phyloP scores from a whole-genome alignment of 92 coral and sea anemone genomes.

The Epizoanthus illoricatus region DNA sequence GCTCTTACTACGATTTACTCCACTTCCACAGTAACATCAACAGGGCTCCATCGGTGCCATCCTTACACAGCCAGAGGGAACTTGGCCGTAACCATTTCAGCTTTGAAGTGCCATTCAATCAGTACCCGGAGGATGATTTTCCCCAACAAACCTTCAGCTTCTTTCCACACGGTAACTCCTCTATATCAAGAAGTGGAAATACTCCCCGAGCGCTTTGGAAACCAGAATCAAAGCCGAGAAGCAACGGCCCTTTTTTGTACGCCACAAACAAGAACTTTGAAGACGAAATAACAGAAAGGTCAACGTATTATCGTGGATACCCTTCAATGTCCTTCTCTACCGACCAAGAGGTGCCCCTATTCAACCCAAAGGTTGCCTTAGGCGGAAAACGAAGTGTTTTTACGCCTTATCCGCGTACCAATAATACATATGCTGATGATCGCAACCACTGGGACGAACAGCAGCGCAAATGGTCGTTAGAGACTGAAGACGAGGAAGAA shows the following conservation, averaged over 20 bases:
- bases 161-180: constrained; percentile 25
- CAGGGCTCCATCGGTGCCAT: neutral
- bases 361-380: neutral
- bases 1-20: neutral
- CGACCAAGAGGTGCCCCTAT: neutral
- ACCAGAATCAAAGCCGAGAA: neutral
- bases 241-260: neutral
- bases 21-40: neutral
- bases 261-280: neutral
- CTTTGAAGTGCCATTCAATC: neutral
- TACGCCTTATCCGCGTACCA: constrained; percentile 8
- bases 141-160: neutral
- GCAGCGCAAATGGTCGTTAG: neutral
- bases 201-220: neutral
- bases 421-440: neutral
- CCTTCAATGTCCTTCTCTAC: neutral
- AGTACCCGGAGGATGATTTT: neutral
- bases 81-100: neutral
- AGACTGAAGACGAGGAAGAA: neutral
- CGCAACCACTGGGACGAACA: neutral
- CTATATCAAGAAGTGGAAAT: neutral
- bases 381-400: constrained; percentile 5
- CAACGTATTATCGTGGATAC: neutral
- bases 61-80: neutral
- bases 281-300: neutral